phyloP scores from a whole-genome alignment of 2,113 vertebrate species.

The Desmodus rotundus region DNA sequence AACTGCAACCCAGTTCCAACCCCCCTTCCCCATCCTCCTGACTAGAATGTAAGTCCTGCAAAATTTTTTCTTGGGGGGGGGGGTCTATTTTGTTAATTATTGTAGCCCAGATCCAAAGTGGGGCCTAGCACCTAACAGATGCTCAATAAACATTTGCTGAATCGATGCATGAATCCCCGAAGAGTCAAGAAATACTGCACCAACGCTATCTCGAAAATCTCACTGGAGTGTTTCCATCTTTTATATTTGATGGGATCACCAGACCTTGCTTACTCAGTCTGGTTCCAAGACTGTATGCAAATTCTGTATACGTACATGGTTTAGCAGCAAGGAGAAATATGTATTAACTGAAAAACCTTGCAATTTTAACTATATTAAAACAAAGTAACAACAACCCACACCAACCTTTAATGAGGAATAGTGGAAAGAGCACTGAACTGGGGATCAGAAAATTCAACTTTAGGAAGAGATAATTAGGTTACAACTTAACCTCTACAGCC shows the following conservation, averaged over 20 bases:
- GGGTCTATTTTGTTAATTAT: background rate
- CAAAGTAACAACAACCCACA: background rate
- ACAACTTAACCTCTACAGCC: background rate
- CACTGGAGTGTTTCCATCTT: background rate
- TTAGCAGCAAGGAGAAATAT: background rate
- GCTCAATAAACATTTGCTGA: background rate
- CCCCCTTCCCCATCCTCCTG: background rate
- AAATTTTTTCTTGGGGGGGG: background rate
- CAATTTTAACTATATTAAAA: background rate
- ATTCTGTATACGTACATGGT: background rate
- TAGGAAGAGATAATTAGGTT: background rate
- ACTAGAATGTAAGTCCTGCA: background rate
- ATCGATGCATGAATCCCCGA: background rate
- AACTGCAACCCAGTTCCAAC: background rate
- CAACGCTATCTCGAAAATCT: background rate
- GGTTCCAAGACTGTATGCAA: background rate
- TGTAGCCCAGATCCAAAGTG: background rate
- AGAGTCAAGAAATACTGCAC: background rate
- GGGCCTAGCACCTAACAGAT: background rate
- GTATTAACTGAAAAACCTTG: background rate
- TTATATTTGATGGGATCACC: background rate
- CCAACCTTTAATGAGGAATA: background rate
- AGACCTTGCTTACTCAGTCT: background rate
- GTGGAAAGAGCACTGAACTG: background rate
- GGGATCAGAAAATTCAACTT: background rate